A percentile compares a stretch with the other conserved stretches of the same genome.
These are phyloP conservation scores for Patagioenas fasciata DNA, from an alignment of 2,113 vertebrate genomes.

Conservation along the genomic window DNA sequence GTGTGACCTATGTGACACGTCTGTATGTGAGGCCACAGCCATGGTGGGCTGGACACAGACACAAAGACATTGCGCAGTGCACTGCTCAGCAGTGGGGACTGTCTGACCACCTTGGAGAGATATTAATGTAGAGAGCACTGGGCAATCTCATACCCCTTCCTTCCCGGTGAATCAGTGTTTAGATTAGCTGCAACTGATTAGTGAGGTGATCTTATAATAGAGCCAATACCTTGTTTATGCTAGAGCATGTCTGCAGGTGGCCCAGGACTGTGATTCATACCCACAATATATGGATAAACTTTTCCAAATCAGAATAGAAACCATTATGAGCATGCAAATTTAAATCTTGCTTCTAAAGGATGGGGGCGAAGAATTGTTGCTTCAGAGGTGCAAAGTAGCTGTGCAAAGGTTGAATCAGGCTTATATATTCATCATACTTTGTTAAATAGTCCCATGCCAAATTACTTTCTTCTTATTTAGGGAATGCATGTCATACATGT, in stretches of 20 bases:
- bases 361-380: background rate
- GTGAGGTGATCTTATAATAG: background rate
- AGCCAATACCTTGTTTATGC: background rate
- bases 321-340: background rate
- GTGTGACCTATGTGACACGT: accelerated
- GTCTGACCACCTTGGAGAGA: background rate
- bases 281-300: background rate
- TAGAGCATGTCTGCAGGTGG: background rate
- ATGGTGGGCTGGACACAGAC: background rate
- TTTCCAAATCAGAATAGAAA: background rate
- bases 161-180: background rate
- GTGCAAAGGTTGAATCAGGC: background rate
- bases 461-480: background rate
- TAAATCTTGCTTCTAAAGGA: background rate
- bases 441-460: background rate
- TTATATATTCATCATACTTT: background rate
- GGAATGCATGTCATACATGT: background rate
- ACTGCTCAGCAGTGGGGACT: background rate
- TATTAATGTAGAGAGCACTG: background rate
- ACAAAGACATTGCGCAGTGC: background rate
- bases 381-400: background rate
- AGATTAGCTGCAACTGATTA: background rate
- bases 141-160: background rate
- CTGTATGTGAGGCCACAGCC: background rate
- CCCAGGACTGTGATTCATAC: background rate